Base-by-base conservation (phyloP, 1,140 invertebrate species). In the Schlechtendalia chinensis region DNA sequence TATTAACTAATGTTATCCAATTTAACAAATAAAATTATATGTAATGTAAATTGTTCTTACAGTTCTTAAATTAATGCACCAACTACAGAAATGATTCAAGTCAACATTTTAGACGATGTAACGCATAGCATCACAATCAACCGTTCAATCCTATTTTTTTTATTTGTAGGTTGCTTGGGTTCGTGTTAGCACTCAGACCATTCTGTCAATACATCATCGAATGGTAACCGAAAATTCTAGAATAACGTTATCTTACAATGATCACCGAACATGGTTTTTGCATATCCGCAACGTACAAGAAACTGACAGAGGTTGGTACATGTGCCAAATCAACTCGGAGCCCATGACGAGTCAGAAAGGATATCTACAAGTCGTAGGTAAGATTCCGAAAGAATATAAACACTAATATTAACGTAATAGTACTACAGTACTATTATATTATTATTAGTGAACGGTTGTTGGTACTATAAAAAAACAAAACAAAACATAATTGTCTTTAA, bases 121-220 rank as follows among this genome's bases (percentile, higher is more conserved):
- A n/a, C n/a, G n/a, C n/a, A n/a, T n/a, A n/a, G n/a, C n/a, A 39
- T 39, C 32, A 39, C 32, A 39, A 39, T 39, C 8, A 4, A 8
- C 3, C 32, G 32, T 39, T 39, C 32, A 39, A 39, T 39, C 8
- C 8, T 39, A 39, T 39, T 39, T 39, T 39, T 4, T 39, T 39
- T 39, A 39, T 82, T 86, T 86, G 53, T 85, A 95, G 93, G 92
- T 96, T 82, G 95, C 95, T 80, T 96, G 94, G 93, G 93, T 96
- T 6, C 88, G 94, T 50, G 93, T 96, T 45, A 94, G 96, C 84
- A 96, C 95, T 1, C 94, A 96, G 86, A 95, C 95, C 5, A 96
- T 96, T 83, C 87, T 96, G 45, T 94, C 94, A 32, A 95, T 96
- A 83, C 94, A 96, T 84, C 91, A 94, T 85, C 92, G 93, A 84